Base-by-base conservation (phyloP, 2,797 vertebrate genomes). In the Capromys pilorides region DNA sequence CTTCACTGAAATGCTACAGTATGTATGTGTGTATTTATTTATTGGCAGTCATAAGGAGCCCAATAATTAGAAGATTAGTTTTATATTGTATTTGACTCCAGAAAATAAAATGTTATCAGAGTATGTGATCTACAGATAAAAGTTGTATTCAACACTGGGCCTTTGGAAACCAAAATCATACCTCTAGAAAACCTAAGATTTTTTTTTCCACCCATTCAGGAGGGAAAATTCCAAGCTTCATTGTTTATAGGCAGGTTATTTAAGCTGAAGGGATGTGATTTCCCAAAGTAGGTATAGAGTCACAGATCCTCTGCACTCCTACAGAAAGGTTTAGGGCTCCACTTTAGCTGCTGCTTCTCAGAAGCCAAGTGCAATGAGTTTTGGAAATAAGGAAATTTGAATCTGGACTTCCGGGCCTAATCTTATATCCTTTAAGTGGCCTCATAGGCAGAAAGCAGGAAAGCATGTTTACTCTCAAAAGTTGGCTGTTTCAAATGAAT, bases 61-160 rank as follows among this genome's bases (percentile, higher is more conserved):
- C 13, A 33, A 14, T 31, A 69, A 67, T 91, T 91, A 83, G 61
- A 95, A 80, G 49, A 78, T 79, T 51, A 83, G 28, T 82, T 93
- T 86, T 19, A 66, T 89, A 86, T 45, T 80, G 2, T 45, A 28
- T 12, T 79, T 51, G 81, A 64, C 9, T 83, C 24, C 39, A 69
- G 77, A 89, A 83, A 90, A 75, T 67, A 86, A 75, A 88, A 62
- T 91, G 28, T 41, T 89, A 94, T 88, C 31, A 88, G 69, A 90
- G 2, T 66, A n/a, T 36, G 14, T 54, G 57, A n/a, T 33, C 2
- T n/a, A 87, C 62, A 19, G 9, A 4, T 36, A 51, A 81, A 62
- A 83, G 78, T 51, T 51, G 18, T 6, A 51, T 10, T 67, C 22
- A 9, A 36, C 24, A 75, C 59, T 8, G 49, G 45, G n/a, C 5